phyloP scores from a whole-genome alignment of 2,797 vertebrate genomes.

The Amblyraja radiata region DNA sequence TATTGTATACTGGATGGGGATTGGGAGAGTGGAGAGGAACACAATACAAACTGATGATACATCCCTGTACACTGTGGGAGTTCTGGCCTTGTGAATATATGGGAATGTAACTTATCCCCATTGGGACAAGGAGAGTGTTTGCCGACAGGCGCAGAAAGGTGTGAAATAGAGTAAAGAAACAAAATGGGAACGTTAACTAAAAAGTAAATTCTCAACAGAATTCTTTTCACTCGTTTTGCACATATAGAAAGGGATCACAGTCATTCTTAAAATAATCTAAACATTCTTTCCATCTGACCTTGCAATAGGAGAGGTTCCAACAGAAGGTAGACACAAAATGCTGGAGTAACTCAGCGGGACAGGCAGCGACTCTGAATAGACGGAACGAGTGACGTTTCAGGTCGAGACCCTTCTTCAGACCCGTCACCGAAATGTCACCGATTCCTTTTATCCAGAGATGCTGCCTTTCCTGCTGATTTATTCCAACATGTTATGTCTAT shows the following conservation, averaged over 20 bases:
- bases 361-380: no score
- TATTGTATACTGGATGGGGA: neutral
- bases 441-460: no score
- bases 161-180: neutral
- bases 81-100: neutral
- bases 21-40: neutral
- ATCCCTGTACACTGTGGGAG: neutral
- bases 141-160: no score
- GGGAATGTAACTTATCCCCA: neutral
- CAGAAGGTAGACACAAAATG: neutral
- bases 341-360: no score
- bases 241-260: neutral
- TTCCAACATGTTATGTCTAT: no score
- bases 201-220: neutral
- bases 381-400: no score
- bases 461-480: no score
- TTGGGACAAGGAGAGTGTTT: neutral
- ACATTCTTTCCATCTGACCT: neutral
- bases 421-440: no score
- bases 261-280: neutral
- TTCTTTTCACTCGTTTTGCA: neutral
- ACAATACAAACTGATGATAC: neutral
- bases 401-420: no score
- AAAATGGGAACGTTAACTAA: neutral
- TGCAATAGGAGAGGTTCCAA: neutral